Percentiles rank a stretch among this genome's conserved stretches.
phyloP scores from a whole-genome alignment of 2,113 vertebrate species.

The Penelope pileata region DNA sequence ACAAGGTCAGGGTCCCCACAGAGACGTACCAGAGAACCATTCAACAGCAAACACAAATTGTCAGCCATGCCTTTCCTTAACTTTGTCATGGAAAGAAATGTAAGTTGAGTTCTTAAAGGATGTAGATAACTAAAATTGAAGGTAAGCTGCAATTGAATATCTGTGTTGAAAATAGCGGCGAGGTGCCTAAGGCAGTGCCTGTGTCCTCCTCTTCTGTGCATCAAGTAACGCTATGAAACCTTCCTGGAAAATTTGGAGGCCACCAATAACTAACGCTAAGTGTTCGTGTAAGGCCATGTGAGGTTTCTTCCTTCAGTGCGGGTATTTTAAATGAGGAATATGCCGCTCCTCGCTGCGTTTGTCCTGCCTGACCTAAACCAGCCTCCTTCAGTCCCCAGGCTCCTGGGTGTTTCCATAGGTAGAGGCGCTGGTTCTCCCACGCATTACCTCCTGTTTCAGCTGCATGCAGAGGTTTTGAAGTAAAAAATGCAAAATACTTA shows the following conservation, averaged over 20 bases:
- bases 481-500: neutral
- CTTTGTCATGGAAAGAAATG: neutral
- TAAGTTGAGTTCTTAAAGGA: neutral
- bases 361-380: neutral
- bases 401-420: neutral
- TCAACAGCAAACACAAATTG: neutral
- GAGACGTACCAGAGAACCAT: neutral
- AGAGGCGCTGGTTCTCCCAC: neutral
- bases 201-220: neutral
- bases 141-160: neutral
- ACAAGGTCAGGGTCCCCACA: neutral
- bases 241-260: neutral
- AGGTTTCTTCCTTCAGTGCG: neutral
- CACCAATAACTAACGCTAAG: neutral
- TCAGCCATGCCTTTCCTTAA: neutral
- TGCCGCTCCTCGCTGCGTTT: neutral
- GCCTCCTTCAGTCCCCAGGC: neutral
- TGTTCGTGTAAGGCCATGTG: neutral
- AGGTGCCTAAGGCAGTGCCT: neutral
- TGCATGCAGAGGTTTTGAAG: neutral
- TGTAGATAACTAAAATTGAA: neutral
- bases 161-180: neutral
- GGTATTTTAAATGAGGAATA: neutral
- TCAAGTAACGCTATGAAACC: neutral
- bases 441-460: accelerated